These are phyloP conservation scores for Dryocosmus kuriphilus DNA, from an alignment of 2,888 invertebrate genomes.

Conservation along the genomic window DNA sequence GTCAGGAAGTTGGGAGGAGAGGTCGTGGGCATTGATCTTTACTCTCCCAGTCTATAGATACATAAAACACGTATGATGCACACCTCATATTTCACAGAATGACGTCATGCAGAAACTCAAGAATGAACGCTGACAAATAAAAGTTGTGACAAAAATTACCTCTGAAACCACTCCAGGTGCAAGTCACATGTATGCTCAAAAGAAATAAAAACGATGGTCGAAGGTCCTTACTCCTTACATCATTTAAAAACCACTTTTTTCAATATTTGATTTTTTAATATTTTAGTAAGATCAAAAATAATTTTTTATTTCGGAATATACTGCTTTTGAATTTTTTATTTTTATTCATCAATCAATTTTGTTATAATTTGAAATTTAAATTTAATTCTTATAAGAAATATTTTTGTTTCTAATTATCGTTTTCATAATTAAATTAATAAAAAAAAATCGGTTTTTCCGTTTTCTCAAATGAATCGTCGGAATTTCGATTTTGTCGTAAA, in stretches of 20 bases:
- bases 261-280: background rate
- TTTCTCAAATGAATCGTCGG: background rate
- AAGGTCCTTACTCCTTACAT: background rate
- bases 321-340: background rate
- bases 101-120: slow-evolving; percentile 15
- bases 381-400: background rate
- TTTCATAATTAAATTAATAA: background rate
- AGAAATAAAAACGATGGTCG: background rate
- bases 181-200: background rate
- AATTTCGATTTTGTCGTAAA: background rate
- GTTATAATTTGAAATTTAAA: background rate
- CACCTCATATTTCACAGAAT: slow-evolving; percentile 13
- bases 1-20: slow-evolving; percentile 22
- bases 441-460: background rate
- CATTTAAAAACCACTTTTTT: background rate
- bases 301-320: background rate
- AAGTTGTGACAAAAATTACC: slow-evolving; percentile 20
- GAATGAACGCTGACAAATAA: background rate
- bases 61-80: slow-evolving; percentile 24
- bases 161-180: background rate
- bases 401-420: background rate
- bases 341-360: no score
- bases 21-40: slow-evolving; percentile 47
- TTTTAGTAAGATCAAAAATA: background rate
- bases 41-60: slow-evolving; percentile 32